Evolutionary conservation across 2,888 invertebrate genomes (phyloP), one percentile per base, ranked within the genome.

Genomic region (Gymnosoma rotundatum): DNA sequence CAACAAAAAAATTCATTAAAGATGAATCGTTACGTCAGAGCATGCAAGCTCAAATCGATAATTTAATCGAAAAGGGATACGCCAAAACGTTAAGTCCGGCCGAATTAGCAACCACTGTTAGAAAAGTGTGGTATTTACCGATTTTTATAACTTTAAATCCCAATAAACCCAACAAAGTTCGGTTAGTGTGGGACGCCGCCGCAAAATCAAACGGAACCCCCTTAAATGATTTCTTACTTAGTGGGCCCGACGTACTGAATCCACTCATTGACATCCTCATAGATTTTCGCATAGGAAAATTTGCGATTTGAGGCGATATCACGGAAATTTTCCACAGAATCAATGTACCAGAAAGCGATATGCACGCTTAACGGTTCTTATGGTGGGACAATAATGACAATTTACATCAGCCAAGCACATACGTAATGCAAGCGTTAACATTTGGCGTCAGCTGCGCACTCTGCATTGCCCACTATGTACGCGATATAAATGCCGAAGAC

Each of bases 231-330:
- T 25, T 25, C 25, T 25, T 25, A 25, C 25, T 25, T 25, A 38
- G 38, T 38, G 79, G 86, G 6, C 86, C 86, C 9, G 82, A 81
- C 25, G 25, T 78, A 6, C 67, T 85, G 4, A 80, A 67, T n/a
- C 73, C 85, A 7, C 64, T 83, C 4, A n/a, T 74, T 0, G 69
- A 85, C 9, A 50, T 87, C 7, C 79, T 92, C 12, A 54, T 90
- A 8, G 67, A 74, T 0, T 85, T 87, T 36, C 63, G 85, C n/a
- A 61, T 74, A 1, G 85, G 83, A 16, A 79, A 70, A 74, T 21
- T 80, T 20, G 85, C 78, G 84, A 1, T 83, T 83, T 10, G 85
- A 85, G 82, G 50, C 45, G 9, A 82, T 78, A 10, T 52, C 76
- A 20, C n/a, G 83, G 85, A 86, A 42, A 87, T 87, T 76, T 87